phyloP scores from a whole-genome alignment of 2,888 invertebrate species.

The Catocala fraxini region DNA sequence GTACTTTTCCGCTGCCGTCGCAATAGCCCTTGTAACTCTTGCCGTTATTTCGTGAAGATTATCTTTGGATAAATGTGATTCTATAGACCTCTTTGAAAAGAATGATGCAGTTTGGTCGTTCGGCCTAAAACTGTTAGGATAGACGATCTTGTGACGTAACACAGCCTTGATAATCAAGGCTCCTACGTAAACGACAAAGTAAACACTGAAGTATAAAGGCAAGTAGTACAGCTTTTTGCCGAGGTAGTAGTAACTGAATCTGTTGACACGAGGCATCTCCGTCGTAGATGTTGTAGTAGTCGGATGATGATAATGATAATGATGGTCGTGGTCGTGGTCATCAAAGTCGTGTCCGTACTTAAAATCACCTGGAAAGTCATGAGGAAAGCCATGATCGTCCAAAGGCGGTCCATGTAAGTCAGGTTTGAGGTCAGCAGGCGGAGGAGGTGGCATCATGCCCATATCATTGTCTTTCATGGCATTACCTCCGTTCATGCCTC shows the following conservation, averaged over 20 bases:
- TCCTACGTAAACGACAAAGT: slow-evolving; percentile 90
- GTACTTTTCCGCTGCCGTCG: slow-evolving; percentile 78
- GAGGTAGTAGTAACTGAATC: slow-evolving; percentile 92
- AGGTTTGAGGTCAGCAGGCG: slow-evolving; percentile 61
- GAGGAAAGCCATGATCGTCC: slow-evolving; percentile 77
- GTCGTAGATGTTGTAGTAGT: slow-evolving; percentile 78
- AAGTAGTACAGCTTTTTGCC: slow-evolving; percentile 92
- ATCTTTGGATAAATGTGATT: slow-evolving; percentile 79
- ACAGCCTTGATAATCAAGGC: slow-evolving; percentile 91
- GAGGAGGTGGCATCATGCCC: slow-evolving; percentile 76
- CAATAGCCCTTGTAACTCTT: slow-evolving; percentile 78
- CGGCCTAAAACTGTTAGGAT: slow-evolving; percentile 86
- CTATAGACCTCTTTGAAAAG: slow-evolving; percentile 79
- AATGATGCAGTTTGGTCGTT: slow-evolving; percentile 74
- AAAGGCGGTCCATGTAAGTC: slow-evolving; percentile 40
- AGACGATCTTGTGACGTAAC: slow-evolving; percentile 91
- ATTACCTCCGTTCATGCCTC: slow-evolving; percentile 56
- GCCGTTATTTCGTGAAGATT: slow-evolving; percentile 82
- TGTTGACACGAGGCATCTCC: slow-evolving; percentile 88
- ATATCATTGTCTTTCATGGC: slow-evolving; percentile 61
- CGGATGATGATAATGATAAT: slow-evolving; percentile 57
- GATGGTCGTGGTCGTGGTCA: slow-evolving; percentile 72
- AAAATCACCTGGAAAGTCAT: slow-evolving; percentile 80
- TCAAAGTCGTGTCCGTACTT: slow-evolving; percentile 80
- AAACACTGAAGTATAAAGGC: slow-evolving; percentile 92